Conservation (phyloP, 2,797 vertebrate species). For the Neosalanx taihuensis region DNA sequence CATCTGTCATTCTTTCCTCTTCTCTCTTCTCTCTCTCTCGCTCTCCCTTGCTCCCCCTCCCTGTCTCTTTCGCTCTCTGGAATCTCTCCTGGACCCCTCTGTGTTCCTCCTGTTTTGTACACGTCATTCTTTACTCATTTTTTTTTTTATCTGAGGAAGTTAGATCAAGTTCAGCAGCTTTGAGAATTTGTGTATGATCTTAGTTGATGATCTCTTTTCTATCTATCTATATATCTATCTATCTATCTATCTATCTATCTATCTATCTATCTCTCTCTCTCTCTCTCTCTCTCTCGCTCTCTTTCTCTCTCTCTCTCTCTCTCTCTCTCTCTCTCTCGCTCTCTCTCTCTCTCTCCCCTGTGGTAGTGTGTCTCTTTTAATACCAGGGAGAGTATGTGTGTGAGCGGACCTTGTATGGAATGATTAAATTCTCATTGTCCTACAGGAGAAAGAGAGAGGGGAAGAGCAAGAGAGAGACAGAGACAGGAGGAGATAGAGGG, state of each 20-base stretch:
- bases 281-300: not conserved
- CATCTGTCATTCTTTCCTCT: not conserved
- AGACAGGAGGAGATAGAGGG: slow-evolving; percentile 35
- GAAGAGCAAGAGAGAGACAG: slow-evolving; percentile 23
- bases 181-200: slow-evolving; percentile 17
- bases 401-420: slow-evolving; percentile 75
- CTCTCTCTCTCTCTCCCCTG: not conserved
- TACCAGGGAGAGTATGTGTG: slow-evolving; percentile 16
- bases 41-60: not conserved
- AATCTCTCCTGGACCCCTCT: no score
- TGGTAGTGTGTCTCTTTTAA: not conserved
- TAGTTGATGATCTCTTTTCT: not conserved
- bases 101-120: not conserved
- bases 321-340: not conserved
- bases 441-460: slow-evolving; percentile 67
- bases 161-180: slow-evolving; percentile 9
- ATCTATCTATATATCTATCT: not conserved
- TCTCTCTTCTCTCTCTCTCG: not conserved
- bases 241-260: not conserved
- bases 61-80: no score
- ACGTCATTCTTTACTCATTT: no score
- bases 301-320: not conserved
- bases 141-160: no score
- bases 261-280: not conserved
- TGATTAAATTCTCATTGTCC: slow-evolving; percentile 93